phyloP scores from a whole-genome alignment of 2,888 invertebrate species.

The Rhagonycha lutea region DNA sequence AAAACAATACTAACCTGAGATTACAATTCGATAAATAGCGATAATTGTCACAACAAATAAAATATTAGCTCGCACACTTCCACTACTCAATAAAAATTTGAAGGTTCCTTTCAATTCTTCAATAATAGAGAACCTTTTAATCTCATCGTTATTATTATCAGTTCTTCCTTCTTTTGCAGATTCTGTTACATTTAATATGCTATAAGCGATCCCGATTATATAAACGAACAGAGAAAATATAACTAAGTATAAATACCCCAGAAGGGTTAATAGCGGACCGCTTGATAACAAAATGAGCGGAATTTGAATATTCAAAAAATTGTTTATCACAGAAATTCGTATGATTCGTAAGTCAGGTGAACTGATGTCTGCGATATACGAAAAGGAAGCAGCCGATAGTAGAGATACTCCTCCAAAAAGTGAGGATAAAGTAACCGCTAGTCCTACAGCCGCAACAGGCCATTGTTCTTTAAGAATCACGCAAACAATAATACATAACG shows the following conservation, averaged over 20 bases:
- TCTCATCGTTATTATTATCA: neutral
- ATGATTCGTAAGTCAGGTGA: constrained; percentile 64
- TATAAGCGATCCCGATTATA: constrained; percentile 42
- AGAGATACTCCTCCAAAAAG: constrained; percentile 62
- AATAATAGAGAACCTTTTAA: constrained; percentile 39
- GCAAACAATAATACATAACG: constrained; percentile 57
- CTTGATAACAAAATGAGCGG: constrained; percentile 44
- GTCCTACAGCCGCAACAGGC: constrained; percentile 57
- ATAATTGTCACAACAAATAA: constrained; percentile 1
- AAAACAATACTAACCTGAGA: neutral
- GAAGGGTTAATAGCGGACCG: constrained; percentile 42
- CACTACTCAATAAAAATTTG: neutral
- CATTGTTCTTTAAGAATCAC: constrained; percentile 61
- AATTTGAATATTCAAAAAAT: constrained; percentile 41
- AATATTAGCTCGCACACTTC: neutral
- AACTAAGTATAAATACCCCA: constrained; percentile 48
- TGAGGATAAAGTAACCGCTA: constrained; percentile 59
- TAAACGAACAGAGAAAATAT: constrained; percentile 41
- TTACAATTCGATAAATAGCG: neutral
- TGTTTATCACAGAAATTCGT: constrained; percentile 62
- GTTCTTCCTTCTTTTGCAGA: constrained; percentile 3
- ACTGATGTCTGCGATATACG: constrained; percentile 55
- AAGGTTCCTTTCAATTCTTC: constrained; percentile 45
- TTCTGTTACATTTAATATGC: constrained; percentile 47
- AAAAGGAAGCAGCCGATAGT: constrained; percentile 50